phyloP scores from a whole-genome alignment of 2,113 vertebrate genomes.

The Alethe castanea region DNA sequence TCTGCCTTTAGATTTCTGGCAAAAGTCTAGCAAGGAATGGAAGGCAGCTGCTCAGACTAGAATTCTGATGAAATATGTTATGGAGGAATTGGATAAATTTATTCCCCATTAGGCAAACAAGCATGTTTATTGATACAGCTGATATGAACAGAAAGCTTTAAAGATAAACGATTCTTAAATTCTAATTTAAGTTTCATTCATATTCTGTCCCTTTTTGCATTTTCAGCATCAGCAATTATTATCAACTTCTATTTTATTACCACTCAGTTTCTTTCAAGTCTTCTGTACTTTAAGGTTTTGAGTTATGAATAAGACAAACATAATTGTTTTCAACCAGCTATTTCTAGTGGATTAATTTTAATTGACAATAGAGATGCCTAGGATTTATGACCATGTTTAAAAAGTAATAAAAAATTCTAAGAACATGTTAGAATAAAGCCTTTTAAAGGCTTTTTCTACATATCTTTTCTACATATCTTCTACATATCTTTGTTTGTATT shows the following conservation, averaged over 20 bases:
- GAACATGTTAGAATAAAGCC: not conserved
- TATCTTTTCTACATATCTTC: not conserved
- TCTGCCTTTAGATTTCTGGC: not conserved
- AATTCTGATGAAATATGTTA: not conserved
- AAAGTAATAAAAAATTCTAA: not conserved
- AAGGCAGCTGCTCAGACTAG: not conserved
- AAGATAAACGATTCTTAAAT: not conserved
- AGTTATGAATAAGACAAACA: not conserved
- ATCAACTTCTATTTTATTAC: not conserved
- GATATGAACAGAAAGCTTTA: not conserved
- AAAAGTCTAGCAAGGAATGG: not conserved
- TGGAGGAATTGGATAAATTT: not conserved
- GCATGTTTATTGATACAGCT: not conserved
- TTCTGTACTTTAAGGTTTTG: not conserved
- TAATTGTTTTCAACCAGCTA: not conserved
- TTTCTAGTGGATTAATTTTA: not conserved
- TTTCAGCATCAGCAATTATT: not conserved
- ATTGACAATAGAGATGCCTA: not conserved
- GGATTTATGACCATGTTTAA: not conserved
- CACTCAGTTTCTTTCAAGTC: not conserved
- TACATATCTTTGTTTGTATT: not conserved
- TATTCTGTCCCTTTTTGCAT: not conserved
- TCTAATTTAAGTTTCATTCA: not conserved
- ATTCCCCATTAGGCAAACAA: not conserved
- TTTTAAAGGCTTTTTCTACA: not conserved